Evolutionary conservation across 2,113 vertebrate genomes (phyloP), one percentile per base, ranked within the genome.

Genomic region (Microcebus ravelobensis): DNA sequence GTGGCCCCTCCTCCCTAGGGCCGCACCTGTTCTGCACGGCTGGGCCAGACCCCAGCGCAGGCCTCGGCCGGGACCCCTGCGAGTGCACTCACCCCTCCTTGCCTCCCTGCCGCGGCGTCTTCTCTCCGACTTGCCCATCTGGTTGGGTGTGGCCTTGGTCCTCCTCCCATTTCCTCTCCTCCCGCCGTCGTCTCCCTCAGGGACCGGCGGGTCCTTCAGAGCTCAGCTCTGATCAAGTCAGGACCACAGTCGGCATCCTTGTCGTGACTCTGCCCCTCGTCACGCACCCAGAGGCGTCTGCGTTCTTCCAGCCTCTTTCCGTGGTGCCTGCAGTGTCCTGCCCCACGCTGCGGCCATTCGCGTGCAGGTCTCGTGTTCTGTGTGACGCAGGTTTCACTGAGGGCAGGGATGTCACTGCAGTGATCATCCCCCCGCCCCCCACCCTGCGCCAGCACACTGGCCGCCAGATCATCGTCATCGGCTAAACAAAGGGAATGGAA

Each of bases 381-480:
- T 15, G 36, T 68, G 3, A 11, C 8, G 8, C 5, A 6, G n/a
- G 6, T n/a, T 45, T 61, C 17, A 2, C 21, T 11, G 10, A 23
- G 21, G 39, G 31, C 5, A 55, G 67, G 65, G 36, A 5, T 25
- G 23, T 81, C 42, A 8, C 34, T 39, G 21, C 25, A 31, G 25
- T 36, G 2, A 12, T 50, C 34, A 2, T 5, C 20, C 20, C 21
- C 18, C 20, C 7, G 8, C 23, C 42, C 42, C 42, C 42, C 5
- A 42, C 42, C 0, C 0, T 0, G 0, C 8, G 68, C 34, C 84
- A 3, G 8, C 39, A 11, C 34, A 4, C 13, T 27, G 59, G 13
- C 52, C 57, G 10, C 3, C 0, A 4, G 8, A 2, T 50, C 12
- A 31, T 4, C 17, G 0, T 12, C 34, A 2, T 25, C 14, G 25